phyloP scores from a whole-genome alignment of 2,113 vertebrate genomes.

The Odobenus rosmarus region DNA sequence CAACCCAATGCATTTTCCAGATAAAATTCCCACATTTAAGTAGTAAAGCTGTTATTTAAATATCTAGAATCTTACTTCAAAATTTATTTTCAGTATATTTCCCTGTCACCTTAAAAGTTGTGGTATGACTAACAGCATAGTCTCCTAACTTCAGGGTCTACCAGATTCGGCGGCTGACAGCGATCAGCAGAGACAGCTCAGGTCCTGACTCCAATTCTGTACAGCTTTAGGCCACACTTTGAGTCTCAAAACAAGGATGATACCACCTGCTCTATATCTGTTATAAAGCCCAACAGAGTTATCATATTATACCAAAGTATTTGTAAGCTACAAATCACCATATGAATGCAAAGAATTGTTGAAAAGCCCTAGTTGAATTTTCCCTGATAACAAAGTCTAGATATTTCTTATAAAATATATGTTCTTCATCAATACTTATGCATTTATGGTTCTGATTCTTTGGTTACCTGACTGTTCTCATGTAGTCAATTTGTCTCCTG shows the following conservation, averaged over 20 bases:
- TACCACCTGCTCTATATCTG: not conserved
- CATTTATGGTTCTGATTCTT: not conserved
- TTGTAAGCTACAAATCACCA: not conserved
- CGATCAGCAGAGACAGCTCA: not conserved
- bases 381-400: not conserved
- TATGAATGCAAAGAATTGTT: not conserved
- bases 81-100: not conserved
- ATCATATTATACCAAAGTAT: not conserved
- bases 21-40: not conserved
- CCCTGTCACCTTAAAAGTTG: not conserved
- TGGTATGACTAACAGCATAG: not conserved
- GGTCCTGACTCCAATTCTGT: not conserved
- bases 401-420: constrained; percentile 13
- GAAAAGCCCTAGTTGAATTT: not conserved
- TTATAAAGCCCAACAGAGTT: not conserved
- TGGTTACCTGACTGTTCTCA: not conserved
- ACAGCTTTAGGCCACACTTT: not conserved
- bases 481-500: not conserved
- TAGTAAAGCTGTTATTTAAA: not conserved
- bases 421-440: not conserved
- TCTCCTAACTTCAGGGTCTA: not conserved
- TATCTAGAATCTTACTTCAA: constrained; percentile 27
- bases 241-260: not conserved
- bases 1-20: not conserved
- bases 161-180: too few species aligned